phyloP scores from a whole-genome alignment of 2,113 vertebrate genomes.

The Paedocypris sp. region DNA sequence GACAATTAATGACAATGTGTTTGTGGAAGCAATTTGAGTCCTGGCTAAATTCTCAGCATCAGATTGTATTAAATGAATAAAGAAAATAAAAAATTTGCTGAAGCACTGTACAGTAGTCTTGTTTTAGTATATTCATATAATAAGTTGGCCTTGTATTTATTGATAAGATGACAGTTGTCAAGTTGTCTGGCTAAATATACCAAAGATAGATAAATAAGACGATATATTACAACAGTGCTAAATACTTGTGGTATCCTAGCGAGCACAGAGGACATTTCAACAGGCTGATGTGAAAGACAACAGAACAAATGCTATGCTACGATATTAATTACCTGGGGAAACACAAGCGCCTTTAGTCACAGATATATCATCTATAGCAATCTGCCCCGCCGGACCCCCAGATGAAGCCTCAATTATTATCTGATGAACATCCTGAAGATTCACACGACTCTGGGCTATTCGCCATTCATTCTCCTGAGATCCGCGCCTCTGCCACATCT shows the following conservation, averaged over 20 bases:
- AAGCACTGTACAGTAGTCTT: no score
- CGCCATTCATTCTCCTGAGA: conserved; percentile 54
- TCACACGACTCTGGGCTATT: conserved; percentile 48
- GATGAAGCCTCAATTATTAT: conserved; percentile 55
- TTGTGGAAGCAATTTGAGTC: no score
- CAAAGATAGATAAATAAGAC: neutral
- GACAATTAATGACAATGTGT: no score
- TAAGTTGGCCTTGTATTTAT: neutral
- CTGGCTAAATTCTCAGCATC: no score
- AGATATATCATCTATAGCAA: conserved; percentile 57
- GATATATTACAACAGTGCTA: neutral
- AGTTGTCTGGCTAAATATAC: neutral
- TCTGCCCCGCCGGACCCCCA: conserved; percentile 56
- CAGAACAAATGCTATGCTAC: neutral
- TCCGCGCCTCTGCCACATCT: conserved; percentile 60
- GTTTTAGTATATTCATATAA: no score
- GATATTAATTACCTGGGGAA: conserved; percentile 45
- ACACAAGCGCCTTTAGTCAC: conserved; percentile 45
- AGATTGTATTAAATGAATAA: no score
- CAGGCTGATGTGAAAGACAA: neutral
- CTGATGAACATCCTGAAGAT: conserved; percentile 46
- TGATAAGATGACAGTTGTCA: neutral
- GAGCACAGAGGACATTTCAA: neutral
- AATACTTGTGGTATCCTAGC: neutral
- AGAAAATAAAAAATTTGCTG: no score